Evolutionary conservation across 1,140 invertebrate genomes (phyloP).

Genomic region (Rhyacophila brunnea): DNA sequence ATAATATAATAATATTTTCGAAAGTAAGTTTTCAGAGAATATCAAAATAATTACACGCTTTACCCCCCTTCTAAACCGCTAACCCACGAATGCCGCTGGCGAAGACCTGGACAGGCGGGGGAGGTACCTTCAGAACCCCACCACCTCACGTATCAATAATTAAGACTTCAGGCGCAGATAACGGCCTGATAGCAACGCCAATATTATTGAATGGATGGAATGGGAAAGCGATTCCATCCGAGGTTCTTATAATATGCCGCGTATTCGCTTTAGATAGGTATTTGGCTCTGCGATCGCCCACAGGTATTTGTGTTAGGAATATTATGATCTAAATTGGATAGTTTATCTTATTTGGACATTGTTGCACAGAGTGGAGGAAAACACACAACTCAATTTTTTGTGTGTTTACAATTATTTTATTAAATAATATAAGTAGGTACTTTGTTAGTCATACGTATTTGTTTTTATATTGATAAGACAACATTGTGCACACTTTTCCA

Average conservation of each 20-base stretch:
- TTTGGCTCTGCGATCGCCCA: not conserved
- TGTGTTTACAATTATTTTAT: too few relatives aligned
- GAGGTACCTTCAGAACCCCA: not conserved
- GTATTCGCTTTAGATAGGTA: not conserved
- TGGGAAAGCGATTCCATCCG: not conserved
- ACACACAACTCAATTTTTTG: too few relatives aligned
- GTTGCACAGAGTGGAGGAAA: too few relatives aligned
- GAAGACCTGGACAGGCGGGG: conserved; percentile 3
- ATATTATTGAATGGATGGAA: conserved; percentile 23
- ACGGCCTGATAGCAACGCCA: conserved; percentile 14
- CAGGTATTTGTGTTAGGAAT: not conserved
- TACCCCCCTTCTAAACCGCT: too few relatives aligned
- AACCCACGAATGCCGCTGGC: not conserved
- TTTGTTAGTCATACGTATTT: too few relatives aligned
- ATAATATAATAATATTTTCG: too few relatives aligned
- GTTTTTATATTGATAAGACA: too few relatives aligned
- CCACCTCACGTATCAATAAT: conserved; percentile 35
- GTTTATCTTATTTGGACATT: not conserved
- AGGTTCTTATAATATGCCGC: not conserved
- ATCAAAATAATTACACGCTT: too few relatives aligned
- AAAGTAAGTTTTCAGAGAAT: too few relatives aligned
- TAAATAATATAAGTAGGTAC: too few relatives aligned
- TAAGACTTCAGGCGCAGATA: conserved; percentile 32
- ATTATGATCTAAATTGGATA: not conserved
- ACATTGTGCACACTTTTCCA: too few relatives aligned